Evolutionary conservation across 2,113 vertebrate genomes (phyloP), one percentile per base, ranked within the genome.

Genomic region (Xiphophorus hellerii): DNA sequence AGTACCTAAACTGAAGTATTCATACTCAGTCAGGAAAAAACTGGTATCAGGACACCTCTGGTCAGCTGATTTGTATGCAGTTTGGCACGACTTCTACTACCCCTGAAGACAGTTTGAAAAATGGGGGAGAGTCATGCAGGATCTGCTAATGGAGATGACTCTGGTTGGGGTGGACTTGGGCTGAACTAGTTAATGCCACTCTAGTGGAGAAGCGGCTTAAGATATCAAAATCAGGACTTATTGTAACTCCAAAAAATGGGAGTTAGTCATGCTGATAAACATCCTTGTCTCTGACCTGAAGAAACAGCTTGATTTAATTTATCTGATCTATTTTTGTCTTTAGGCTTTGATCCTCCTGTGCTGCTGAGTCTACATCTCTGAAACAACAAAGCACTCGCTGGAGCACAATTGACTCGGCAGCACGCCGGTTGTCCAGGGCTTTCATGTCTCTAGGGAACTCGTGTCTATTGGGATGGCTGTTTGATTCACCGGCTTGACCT

Each of bases 231-330:
- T 74, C 30, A 54, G 37, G 33, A 28, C 25, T 54, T 6, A 48
- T 29, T 67, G n/a, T 4, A 62, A 14, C 30, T 4, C 8, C 12
- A 44, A 15, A 68, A 25, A 65, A 76, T 68, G 65, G 69, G 42
- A 74, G 54, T 62, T 75, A 37, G 8, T 39, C 69, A 66, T 74
- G 72, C 28, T 81, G 71, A 65, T 88, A 73, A 66, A 51, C 76
- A 65, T 74, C 71, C 72, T 62, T 78, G 72, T 80, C 69, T 83
- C 58, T 31, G 76, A 84, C 79, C 60, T 78, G 2, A 73, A 86
- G 58, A 80, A 87, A 78, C 78, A 88, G 81, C 74, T 87, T 88
- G 81, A 66, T 67, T 86, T 88, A 77, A 88, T 85, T 85, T 87
- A 85, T 88, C 82, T 76, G 39, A 81, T 87, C 66, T 85, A 74